These are phyloP conservation scores for Incurvaria masculella DNA, from an alignment of 2,888 invertebrate species.

Conservation along the genomic window DNA sequence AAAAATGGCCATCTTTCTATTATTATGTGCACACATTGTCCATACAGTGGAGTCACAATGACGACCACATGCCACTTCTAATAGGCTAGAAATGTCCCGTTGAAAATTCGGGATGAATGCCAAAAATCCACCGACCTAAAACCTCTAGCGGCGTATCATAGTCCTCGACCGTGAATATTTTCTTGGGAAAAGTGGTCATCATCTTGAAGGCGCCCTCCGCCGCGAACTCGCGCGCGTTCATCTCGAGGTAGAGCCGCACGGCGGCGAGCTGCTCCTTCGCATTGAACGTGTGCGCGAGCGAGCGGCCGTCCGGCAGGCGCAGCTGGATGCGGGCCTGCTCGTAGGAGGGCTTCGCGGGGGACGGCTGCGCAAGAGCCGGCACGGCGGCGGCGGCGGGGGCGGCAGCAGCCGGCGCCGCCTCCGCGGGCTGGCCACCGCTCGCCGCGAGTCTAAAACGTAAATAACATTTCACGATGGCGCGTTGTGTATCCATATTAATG, in stretches of 20 bases:
- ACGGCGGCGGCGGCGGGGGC: conserved; percentile 23
- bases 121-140: conserved; percentile 74
- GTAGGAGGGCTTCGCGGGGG: conserved; percentile 30
- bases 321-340: conserved; percentile 38
- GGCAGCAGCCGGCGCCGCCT: conserved; percentile 17
- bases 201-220: conserved; percentile 74
- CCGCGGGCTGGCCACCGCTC: conserved; percentile 26
- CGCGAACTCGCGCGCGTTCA: conserved; percentile 61
- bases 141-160: conserved; percentile 83
- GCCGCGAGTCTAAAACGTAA: conserved; percentile 1
- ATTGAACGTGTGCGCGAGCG: conserved; percentile 49
- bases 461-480: too few relatives aligned
- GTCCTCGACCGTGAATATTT: conserved; percentile 81
- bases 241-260: conserved; percentile 82
- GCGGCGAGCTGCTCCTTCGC: conserved; percentile 88
- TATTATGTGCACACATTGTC: too few relatives aligned
- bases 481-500: too few relatives aligned
- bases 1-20: too few relatives aligned
- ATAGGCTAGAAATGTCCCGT: too few relatives aligned
- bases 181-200: conserved; percentile 90
- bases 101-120: background rate
- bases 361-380: conserved; percentile 19
- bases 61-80: too few relatives aligned
- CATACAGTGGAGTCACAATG: too few relatives aligned
- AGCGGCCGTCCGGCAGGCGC: conserved; percentile 37